Evolutionary conservation across 2,113 vertebrate genomes (phyloP).

Genomic region (Crocuta crocuta): DNA sequence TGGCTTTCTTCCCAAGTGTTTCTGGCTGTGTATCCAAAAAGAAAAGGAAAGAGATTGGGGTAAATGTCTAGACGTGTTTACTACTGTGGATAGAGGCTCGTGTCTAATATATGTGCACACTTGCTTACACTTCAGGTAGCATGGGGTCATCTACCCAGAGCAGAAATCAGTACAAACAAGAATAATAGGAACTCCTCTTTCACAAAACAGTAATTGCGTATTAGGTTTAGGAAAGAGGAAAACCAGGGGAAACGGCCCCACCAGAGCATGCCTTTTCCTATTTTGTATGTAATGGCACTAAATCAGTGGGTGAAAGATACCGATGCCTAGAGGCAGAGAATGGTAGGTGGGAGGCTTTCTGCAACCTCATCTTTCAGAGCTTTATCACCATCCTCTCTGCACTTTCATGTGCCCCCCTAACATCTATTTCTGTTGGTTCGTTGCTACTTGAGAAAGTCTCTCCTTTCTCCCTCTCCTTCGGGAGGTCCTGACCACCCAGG

Average conservation of each 20-base stretch:
- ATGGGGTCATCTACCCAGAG: not conserved
- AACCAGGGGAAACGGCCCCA: not conserved
- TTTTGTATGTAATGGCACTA: not conserved
- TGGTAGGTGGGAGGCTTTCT: not conserved
- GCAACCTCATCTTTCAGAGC: not conserved
- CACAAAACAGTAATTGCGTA: not conserved
- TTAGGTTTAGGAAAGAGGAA: not conserved
- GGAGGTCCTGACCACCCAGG: not conserved
- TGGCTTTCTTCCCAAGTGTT: not conserved
- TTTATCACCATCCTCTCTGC: not conserved
- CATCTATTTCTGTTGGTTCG: not conserved
- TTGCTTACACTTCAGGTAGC: not conserved
- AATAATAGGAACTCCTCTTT: not conserved
- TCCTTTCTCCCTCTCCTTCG: not conserved
- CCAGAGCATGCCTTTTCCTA: not conserved
- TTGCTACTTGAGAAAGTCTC: not conserved
- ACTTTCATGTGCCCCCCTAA: not conserved
- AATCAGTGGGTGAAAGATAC: not conserved
- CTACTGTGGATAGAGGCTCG: fast-evolving
- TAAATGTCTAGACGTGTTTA: not conserved
- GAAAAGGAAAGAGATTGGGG: not conserved
- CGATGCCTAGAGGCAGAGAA: not conserved
- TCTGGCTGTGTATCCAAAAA: not conserved
- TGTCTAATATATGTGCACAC: not conserved
- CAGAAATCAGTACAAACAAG: not conserved